phyloP scores from a whole-genome alignment of 2,888 invertebrate genomes.

The Xestia sexstrigata region DNA sequence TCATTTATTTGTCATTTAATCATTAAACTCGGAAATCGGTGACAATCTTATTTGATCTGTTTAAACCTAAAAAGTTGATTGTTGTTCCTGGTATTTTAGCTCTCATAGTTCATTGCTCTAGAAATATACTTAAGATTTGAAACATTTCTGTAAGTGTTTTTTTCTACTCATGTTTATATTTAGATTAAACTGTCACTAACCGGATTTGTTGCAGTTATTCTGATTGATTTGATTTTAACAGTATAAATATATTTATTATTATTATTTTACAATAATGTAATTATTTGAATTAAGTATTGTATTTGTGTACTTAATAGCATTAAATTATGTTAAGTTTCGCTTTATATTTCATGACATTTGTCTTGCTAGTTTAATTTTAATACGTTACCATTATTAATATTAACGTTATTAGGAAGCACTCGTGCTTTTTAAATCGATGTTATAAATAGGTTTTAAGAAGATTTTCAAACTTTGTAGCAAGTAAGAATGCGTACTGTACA shows the following conservation, averaged over 20 bases:
- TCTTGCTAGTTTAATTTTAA: constrained; percentile 24
- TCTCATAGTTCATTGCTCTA: not conserved
- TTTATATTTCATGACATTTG: constrained; percentile 29
- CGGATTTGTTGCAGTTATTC: constrained; percentile 24
- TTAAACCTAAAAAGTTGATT: not conserved
- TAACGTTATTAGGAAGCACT: constrained; percentile 22
- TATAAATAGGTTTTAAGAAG: constrained; percentile 39
- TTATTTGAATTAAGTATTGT: constrained; percentile 30
- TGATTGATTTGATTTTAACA: not conserved
- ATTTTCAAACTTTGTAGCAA: not conserved
- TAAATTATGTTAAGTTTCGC: constrained; percentile 26
- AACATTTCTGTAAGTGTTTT: constrained; percentile 24
- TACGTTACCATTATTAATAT: constrained; percentile 44
- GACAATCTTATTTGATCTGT: not conserved
- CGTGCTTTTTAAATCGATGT: constrained; percentile 32
- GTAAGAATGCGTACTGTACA: constrained; percentile 13
- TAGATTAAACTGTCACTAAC: constrained; percentile 6
- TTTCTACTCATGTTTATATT: not conserved
- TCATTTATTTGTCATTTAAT: not conserved
- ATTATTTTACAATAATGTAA: constrained; percentile 18
- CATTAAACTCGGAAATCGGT: not conserved
- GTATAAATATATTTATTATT: constrained; percentile 19
- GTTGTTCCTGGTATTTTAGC: constrained; percentile 5
- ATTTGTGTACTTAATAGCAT: constrained; percentile 51
- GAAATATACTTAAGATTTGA: not conserved